Evolutionary conservation across 2,113 vertebrate species (phyloP).

Genomic region (Cavia aperea): DNA sequence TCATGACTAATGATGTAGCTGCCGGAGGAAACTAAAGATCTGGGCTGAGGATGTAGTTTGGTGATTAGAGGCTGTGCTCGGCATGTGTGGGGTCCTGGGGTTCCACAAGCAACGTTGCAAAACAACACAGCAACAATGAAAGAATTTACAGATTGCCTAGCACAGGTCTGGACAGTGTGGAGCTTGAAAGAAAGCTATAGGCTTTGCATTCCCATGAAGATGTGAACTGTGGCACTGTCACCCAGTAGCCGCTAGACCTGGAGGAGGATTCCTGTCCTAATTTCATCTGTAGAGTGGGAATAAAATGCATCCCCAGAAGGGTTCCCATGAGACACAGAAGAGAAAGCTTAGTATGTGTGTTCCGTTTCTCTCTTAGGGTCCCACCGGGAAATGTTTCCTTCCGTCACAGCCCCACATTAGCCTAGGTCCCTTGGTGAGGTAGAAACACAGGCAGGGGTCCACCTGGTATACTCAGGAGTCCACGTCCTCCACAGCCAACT

Average conservation of each 20-base stretch:
- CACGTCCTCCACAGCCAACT: not conserved
- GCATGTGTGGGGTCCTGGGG: not conserved
- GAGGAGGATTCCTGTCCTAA: not conserved
- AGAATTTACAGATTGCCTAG: not conserved
- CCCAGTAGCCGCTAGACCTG: not conserved
- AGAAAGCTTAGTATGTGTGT: not conserved
- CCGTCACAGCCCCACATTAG: not conserved
- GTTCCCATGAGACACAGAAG: not conserved
- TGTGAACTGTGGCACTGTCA: rapidly evolving
- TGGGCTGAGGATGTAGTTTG: not conserved
- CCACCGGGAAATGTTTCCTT: not conserved
- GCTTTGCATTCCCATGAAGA: not conserved
- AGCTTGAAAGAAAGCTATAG: not conserved
- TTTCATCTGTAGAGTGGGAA: not conserved
- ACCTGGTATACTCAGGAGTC: not conserved
- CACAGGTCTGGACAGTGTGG: not conserved
- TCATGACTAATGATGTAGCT: not conserved
- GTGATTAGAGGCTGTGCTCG: not conserved
- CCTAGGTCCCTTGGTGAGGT: rapidly evolving
- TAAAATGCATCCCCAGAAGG: not conserved
- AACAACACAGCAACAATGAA: not conserved
- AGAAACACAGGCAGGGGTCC: not conserved
- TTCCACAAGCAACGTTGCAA: not conserved
- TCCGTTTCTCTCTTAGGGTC: not conserved
- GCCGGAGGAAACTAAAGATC: not conserved